These are phyloP conservation scores for Clarias macrocephalus DNA, from an alignment of 2,113 vertebrate genomes.

Conservation along the genomic window DNA sequence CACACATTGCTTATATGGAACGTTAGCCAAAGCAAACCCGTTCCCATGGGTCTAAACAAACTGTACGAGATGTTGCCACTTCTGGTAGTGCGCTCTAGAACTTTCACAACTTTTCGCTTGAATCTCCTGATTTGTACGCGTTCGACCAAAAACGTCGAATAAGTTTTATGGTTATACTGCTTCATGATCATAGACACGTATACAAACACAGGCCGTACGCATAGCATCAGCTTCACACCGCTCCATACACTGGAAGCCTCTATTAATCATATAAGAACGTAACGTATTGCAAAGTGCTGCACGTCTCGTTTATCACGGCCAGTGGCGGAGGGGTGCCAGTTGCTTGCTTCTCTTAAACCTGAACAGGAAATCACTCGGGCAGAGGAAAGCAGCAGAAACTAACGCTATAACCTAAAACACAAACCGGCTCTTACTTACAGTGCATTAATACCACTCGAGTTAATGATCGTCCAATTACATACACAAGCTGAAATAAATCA, in stretches of 20 bases:
- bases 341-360: constrained; percentile 36
- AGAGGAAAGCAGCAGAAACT: constrained; percentile 51
- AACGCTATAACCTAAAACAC: constrained; percentile 59
- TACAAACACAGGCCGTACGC: neutral
- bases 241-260: constrained; percentile 39
- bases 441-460: constrained; percentile 34
- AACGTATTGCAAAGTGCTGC: neutral
- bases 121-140: constrained; percentile 40
- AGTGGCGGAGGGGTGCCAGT: neutral
- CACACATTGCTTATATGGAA: constrained; percentile 57
- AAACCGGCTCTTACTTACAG: constrained; percentile 52
- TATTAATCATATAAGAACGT: constrained; percentile 40
- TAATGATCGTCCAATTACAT: constrained; percentile 45
- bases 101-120: constrained; percentile 40
- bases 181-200: neutral
- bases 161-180: neutral
- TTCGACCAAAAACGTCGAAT: neutral
- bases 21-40: constrained; percentile 57
- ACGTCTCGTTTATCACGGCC: neutral
- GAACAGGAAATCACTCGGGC: constrained; percentile 50
- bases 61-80: constrained; percentile 23
- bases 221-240: neutral
- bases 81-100: constrained; percentile 52
- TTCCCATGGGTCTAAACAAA: constrained; percentile 55
- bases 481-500: constrained; percentile 31